phyloP scores from a whole-genome alignment of 2,113 vertebrate genomes.

The Neolamprologus longior region DNA sequence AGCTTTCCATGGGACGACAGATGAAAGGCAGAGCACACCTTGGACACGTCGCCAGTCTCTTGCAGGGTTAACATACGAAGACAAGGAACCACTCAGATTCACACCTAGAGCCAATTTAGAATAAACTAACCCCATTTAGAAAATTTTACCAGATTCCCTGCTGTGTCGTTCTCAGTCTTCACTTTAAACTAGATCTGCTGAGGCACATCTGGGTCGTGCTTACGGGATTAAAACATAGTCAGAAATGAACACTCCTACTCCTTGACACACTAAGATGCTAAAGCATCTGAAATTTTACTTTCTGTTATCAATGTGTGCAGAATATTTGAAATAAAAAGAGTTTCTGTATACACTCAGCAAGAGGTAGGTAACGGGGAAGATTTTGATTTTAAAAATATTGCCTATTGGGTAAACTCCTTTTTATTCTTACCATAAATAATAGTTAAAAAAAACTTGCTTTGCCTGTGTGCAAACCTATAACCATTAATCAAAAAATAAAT shows the following conservation, averaged over 20 bases:
- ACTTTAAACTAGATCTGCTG: not conserved
- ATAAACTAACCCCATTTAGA: not conserved
- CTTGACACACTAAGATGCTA: not conserved
- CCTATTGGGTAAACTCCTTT: not conserved
- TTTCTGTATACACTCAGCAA: not conserved
- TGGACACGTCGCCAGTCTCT: not conserved
- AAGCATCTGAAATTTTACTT: not conserved
- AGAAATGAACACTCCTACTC: not conserved
- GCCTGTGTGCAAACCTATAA: not conserved
- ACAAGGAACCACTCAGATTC: not conserved
- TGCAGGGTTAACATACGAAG: not conserved
- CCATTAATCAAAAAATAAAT: not conserved
- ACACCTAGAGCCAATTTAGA: not conserved
- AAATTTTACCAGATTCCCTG: not conserved
- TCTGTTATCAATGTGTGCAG: not conserved
- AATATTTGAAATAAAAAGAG: not conserved
- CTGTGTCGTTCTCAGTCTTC: not conserved
- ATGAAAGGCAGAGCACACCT: not conserved
- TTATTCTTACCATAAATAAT: accelerated
- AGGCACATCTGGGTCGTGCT: not conserved
- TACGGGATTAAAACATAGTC: not conserved
- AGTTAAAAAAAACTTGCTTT: not conserved
- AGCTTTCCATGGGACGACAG: not conserved
- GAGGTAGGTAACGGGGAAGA: not conserved
- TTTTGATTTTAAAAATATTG: not conserved